phyloP scores from a whole-genome alignment of 2,113 vertebrate species.

The Hystrix cristata region DNA sequence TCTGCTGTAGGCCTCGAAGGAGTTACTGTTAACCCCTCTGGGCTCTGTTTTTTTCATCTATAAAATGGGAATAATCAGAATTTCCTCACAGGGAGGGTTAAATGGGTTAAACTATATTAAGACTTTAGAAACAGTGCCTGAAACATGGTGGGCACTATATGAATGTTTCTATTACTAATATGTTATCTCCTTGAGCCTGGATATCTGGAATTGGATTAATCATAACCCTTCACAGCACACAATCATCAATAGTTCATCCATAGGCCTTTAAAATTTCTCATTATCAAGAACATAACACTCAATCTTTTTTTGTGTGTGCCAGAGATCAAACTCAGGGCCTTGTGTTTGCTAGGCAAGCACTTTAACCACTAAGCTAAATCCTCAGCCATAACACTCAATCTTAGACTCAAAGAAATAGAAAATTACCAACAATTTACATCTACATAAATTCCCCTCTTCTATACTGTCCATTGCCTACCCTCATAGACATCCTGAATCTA shows the following conservation, averaged over 20 bases:
- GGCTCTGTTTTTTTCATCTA: slow-evolving; percentile 43
- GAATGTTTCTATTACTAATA: slow-evolving; percentile 1
- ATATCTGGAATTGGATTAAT: slow-evolving; percentile 16
- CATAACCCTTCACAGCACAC: neutral
- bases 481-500: neutral
- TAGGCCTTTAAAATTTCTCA: slow-evolving; percentile 8
- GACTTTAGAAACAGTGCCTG: slow-evolving; percentile 28
- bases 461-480: neutral
- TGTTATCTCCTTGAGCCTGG: slow-evolving; percentile 40
- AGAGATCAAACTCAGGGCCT: no score
- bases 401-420: slow-evolving; percentile 38
- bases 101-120: slow-evolving; percentile 2
- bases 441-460: neutral
- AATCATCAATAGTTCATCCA: neutral
- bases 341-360: no score
- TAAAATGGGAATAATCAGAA: slow-evolving; percentile 33
- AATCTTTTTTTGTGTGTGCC: neutral
- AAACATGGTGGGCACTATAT: neutral
- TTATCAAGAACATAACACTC: slow-evolving; percentile 31
- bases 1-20: neutral
- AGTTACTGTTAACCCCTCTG: slow-evolving; percentile 36
- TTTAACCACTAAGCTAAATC: no score
- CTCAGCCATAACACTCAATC: neutral
- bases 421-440: neutral
- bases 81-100: neutral